These are phyloP conservation scores for Epinotia demarniana DNA, from an alignment of 2,888 invertebrate genomes.

Conservation along the genomic window DNA sequence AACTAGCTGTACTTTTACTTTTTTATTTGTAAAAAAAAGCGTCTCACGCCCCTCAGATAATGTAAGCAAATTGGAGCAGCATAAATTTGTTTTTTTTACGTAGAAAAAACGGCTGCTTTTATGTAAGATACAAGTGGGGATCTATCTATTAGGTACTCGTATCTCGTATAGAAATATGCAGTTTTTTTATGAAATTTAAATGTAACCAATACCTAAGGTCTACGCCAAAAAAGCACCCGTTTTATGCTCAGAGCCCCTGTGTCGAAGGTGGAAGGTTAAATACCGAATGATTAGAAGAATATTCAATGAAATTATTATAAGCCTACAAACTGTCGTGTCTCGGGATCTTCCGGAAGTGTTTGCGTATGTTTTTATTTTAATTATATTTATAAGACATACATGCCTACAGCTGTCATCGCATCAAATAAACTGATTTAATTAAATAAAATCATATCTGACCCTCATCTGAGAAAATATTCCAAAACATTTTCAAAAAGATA, in stretches of 20 bases:
- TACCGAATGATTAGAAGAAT: too few relatives aligned
- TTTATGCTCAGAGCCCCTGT: too few relatives aligned
- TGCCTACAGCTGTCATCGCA: conserved; percentile 18
- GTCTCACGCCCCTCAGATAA: conserved; percentile 62
- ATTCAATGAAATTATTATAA: background rate
- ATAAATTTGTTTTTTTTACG: conserved; percentile 15
- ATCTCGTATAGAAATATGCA: too few relatives aligned
- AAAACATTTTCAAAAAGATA: conserved; percentile 55
- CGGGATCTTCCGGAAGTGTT: background rate
- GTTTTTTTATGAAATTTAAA: background rate
- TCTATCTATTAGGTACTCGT: too few relatives aligned
- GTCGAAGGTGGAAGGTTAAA: too few relatives aligned
- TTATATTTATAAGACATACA: background rate
- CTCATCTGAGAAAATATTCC: conserved; percentile 43
- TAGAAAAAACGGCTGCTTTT: background rate
- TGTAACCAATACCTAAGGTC: background rate
- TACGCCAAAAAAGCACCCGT: too few relatives aligned
- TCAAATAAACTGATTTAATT: conserved; percentile 16
- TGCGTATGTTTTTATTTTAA: background rate
- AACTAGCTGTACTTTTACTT: conserved; percentile 64
- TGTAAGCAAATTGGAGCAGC: conserved; percentile 42
- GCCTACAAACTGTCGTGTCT: background rate
- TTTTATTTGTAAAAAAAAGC: conserved; percentile 50
- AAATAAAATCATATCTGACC: conserved; percentile 35
- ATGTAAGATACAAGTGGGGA: too few relatives aligned